Evolutionary conservation across 2,888 invertebrate species (phyloP).

Genomic region (Ophion ellenae): DNA sequence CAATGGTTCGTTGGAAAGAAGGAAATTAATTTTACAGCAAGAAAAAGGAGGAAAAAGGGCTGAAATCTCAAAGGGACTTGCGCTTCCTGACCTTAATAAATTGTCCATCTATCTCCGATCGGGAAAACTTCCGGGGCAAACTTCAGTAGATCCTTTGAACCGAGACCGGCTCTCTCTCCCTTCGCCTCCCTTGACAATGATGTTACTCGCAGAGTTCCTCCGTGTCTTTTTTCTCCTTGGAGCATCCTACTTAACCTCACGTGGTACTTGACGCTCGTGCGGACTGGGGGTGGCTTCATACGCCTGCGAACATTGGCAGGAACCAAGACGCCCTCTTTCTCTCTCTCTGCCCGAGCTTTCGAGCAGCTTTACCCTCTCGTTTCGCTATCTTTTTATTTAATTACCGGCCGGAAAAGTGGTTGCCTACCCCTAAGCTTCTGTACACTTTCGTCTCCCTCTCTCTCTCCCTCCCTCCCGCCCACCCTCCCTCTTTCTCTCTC

Average conservation of each 20-base stretch:
- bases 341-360: constrained; percentile 21
- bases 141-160: background rate
- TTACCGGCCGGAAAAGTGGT: constrained; percentile 64
- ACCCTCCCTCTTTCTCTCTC: background rate
- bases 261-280: constrained; percentile 28
- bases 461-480: background rate
- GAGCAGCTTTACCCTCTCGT: constrained; percentile 40
- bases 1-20: background rate
- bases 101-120: background rate
- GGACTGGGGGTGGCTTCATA: constrained; percentile 3
- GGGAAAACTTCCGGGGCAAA: constrained; percentile 8
- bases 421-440: constrained; percentile 51
- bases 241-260: constrained; percentile 15
- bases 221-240: background rate
- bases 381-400: constrained; percentile 66
- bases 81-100: constrained; percentile 6
- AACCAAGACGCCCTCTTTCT: constrained; percentile 17
- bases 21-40: background rate
- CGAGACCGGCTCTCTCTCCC: too few species aligned
- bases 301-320: background rate
- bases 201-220: constrained; percentile 2
- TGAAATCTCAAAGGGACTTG: background rate
- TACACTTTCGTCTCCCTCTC: constrained; percentile 26
- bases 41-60: background rate
- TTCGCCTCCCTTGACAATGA: background rate